Conservation (phyloP, 2,797 vertebrate genomes). For the Sarcoramphus papa region DNA sequence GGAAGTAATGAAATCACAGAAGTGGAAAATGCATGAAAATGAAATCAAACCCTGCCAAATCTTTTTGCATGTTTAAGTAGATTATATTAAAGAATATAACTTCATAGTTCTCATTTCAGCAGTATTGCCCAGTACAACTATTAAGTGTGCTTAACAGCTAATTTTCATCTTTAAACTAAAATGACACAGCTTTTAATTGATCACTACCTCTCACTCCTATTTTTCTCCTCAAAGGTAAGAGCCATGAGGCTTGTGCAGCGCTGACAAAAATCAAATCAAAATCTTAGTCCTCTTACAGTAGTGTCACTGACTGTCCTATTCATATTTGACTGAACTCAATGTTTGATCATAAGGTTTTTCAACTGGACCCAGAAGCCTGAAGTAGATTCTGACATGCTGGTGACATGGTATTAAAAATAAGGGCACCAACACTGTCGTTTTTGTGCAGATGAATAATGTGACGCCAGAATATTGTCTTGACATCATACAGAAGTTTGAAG, state of each 20-base stretch:
- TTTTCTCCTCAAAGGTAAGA: background rate
- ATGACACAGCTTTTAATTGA: background rate
- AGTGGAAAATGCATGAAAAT: slow-evolving; percentile 37
- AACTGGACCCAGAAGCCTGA: background rate
- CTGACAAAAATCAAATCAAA: background rate
- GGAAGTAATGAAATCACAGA: slow-evolving; percentile 44
- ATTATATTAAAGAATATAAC: background rate
- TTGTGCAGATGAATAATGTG: slow-evolving; percentile 86
- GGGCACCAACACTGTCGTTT: background rate
- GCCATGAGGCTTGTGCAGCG: background rate
- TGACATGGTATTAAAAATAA: background rate
- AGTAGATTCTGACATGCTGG: background rate
- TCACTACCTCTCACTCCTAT: background rate
- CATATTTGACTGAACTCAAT: background rate
- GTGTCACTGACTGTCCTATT: background rate
- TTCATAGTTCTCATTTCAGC: background rate
- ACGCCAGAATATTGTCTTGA: slow-evolving; percentile 89
- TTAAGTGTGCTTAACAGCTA: background rate
- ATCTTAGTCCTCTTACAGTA: background rate
- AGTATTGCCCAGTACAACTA: background rate
- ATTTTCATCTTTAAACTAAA: background rate
- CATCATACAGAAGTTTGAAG: slow-evolving; percentile 93
- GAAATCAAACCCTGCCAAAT: slow-evolving; percentile 11
- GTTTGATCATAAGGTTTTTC: background rate
- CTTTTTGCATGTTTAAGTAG: background rate